These are phyloP conservation scores for Diaprepes abbreviatus DNA, from an alignment of 2,888 invertebrate species.

Conservation along the genomic window DNA sequence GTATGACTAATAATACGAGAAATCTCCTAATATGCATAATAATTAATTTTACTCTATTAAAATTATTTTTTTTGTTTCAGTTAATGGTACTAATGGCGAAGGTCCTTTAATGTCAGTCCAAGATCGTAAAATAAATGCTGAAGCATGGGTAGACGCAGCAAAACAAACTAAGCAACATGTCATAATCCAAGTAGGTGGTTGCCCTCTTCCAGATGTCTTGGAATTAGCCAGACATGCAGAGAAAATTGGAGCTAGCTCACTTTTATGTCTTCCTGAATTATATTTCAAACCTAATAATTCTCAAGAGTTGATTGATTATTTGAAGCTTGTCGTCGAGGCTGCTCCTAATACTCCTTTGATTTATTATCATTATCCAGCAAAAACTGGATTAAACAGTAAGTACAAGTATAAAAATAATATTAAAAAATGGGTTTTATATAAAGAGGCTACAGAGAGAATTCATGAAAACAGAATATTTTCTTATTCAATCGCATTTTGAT, in stretches of 20 bases:
- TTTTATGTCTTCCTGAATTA: constrained; percentile 82
- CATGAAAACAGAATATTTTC: no score
- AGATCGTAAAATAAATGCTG: constrained; percentile 78
- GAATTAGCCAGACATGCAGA: constrained; percentile 80
- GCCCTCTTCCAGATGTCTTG: constrained; percentile 77
- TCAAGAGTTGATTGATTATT: constrained; percentile 76
- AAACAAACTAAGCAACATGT: constrained; percentile 72
- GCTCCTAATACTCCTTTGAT: constrained; percentile 77
- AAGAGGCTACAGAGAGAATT: no score
- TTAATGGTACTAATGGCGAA: constrained; percentile 87
- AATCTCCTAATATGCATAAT: no score
- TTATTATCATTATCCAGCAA: constrained; percentile 86
- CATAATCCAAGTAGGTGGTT: constrained; percentile 82
- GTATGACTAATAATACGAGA: no score
- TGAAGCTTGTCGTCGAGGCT: constrained; percentile 70
- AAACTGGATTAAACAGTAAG: constrained; percentile 81
- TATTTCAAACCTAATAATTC: constrained; percentile 79
- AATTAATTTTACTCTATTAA: no score
- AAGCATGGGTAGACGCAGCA: constrained; percentile 75
- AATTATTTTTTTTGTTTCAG: no score
- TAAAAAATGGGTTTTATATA: no score
- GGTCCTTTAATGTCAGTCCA: constrained; percentile 76
- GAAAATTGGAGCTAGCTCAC: constrained; percentile 74
- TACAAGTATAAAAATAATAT: no score
- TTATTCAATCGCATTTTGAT: no score